phyloP scores from a whole-genome alignment of 2,797 vertebrate genomes.

The Champsocephalus esox region DNA sequence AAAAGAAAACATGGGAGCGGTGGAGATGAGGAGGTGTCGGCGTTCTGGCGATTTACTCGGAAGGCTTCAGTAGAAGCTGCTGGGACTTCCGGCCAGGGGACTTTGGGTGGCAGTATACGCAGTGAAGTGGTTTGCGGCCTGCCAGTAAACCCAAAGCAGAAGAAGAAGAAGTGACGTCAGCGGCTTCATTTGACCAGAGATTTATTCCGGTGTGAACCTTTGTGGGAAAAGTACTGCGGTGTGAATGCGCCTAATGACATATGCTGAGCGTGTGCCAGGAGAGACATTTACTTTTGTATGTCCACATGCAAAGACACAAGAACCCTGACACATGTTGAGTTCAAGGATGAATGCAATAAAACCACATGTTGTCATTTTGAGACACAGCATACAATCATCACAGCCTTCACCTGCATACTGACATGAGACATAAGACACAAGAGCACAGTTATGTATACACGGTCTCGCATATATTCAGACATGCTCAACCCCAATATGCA shows the following conservation, averaged over 20 bases:
- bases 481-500: conserved; percentile 11
- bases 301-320: neutral
- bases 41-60: no score
- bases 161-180: no score
- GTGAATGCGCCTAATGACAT: neutral
- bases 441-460: neutral
- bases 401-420: neutral
- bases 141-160: no score
- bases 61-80: no score
- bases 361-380: neutral
- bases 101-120: no score
- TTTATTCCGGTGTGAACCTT: no score
- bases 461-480: neutral
- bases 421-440: neutral
- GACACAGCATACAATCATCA: neutral
- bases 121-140: no score
- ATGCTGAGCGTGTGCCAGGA: neutral
- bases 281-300: neutral
- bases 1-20: no score
- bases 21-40: no score
- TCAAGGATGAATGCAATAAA: conserved; percentile 1
- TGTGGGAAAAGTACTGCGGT: no score
- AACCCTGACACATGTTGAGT: neutral
- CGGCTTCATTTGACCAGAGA: no score
- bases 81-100: no score